A percentile compares a stretch with the other conserved stretches of the same genome.
Evolutionary conservation across 2,888 invertebrate species (phyloP).

Genomic region (Teleogryllus oceanicus): DNA sequence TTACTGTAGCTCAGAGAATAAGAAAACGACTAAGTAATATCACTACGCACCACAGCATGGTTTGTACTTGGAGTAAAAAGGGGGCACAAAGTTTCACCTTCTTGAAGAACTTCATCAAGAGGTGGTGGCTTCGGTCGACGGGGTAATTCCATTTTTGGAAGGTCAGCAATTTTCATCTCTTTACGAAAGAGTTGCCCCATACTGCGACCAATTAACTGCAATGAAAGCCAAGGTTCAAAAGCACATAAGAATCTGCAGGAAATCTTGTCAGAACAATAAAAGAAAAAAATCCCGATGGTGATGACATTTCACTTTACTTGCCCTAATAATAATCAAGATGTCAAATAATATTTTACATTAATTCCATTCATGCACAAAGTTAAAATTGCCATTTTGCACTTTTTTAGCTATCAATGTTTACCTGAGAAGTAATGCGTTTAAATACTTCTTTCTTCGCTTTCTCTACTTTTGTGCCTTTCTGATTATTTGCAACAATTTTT

Average conservation of each 20-base stretch:
- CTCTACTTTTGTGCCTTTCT: slow-evolving; percentile 64
- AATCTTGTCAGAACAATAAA: too few relatives aligned
- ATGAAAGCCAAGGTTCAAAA: neutral
- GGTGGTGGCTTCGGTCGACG: slow-evolving; percentile 4
- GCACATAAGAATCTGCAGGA: too few relatives aligned
- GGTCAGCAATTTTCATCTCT: slow-evolving; percentile 78
- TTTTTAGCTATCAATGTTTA: slow-evolving; percentile 45
- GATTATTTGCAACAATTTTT: slow-evolving; percentile 59
- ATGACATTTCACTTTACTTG: too few relatives aligned
- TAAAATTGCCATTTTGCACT: too few relatives aligned
- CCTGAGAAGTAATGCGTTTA: slow-evolving; percentile 80
- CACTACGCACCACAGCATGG: neutral
- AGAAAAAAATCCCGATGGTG: too few relatives aligned
- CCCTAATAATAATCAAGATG: too few relatives aligned
- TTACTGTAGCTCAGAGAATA: neutral
- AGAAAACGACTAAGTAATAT: neutral
- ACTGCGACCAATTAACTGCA: slow-evolving; percentile 75
- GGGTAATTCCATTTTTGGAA: slow-evolving; percentile 65
- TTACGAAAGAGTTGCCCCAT: slow-evolving; percentile 84
- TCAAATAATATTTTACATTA: too few relatives aligned
- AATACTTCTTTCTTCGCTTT: slow-evolving; percentile 88
- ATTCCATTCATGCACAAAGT: neutral
- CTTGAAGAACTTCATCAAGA: neutral
- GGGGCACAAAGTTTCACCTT: slow-evolving; percentile 18
- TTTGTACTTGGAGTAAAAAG: neutral